phyloP scores from a whole-genome alignment of 1,140 invertebrate genomes.

The Lethrus apterus region DNA sequence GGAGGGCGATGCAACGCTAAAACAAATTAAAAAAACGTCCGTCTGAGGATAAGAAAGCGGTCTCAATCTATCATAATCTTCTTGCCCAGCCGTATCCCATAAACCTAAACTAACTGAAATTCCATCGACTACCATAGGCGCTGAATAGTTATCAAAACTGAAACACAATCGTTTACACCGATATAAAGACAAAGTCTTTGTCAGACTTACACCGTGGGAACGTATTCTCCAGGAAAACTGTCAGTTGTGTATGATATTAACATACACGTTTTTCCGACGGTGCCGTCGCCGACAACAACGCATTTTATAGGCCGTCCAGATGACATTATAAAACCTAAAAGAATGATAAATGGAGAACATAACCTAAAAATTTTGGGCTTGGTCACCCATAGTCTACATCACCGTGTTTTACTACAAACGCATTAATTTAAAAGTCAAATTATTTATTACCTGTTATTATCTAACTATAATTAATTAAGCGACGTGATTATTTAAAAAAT shows the following conservation, averaged over 20 bases:
- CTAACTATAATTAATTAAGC: too few species aligned
- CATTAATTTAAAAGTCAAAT: too few species aligned
- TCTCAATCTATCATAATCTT: constrained; percentile 93
- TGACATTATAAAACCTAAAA: constrained; percentile 51
- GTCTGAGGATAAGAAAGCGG: constrained; percentile 94
- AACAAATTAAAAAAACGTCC: constrained; percentile 98
- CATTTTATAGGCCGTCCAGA: constrained; percentile 93
- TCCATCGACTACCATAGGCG: constrained; percentile 95
- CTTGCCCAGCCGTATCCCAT: constrained; percentile 95
- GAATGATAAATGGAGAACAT: too few species aligned
- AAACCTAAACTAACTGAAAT: constrained; percentile 91
- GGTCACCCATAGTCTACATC: too few species aligned
- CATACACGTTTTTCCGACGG: constrained; percentile 98
- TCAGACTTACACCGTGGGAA: constrained; percentile 83
- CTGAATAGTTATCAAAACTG: constrained; percentile 97
- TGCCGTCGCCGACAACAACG: constrained; percentile 88
- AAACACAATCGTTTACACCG: constrained; percentile 18
- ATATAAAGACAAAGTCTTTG: not conserved
- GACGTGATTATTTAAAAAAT: too few species aligned
- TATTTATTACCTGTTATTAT: too few species aligned
- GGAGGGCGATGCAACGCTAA: constrained; percentile 93
- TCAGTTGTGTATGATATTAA: constrained; percentile 98
- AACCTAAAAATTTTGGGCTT: too few species aligned
- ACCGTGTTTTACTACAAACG: too few species aligned
- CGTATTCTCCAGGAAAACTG: constrained; percentile 97